Base-by-base conservation (phyloP, 2,888 invertebrate species). In the Tachina lurida region DNA sequence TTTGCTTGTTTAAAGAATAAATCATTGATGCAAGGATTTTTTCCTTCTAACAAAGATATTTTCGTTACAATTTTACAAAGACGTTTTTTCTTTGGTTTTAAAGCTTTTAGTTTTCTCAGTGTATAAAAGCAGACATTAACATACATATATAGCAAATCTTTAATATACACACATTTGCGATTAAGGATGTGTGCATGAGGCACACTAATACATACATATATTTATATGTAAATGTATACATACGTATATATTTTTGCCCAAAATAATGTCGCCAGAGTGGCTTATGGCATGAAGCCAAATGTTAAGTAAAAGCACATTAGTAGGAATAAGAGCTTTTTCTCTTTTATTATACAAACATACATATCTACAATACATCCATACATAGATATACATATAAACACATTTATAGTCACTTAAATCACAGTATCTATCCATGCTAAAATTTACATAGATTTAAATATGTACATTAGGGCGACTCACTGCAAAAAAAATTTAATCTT, bases 221-320 rank as follows among this genome's bases (percentile, higher is more conserved):
- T 58, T 7, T 75, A 9, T 15, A n/a, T n/a, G 45, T 58, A 41
- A 15, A 12, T 62, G 31, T 78, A 22, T 78, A 31, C 62, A 10
- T 52, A 19, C 56, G 17, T 70, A 13, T 41, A 12, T 49, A 31
- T 77, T 62, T 81, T 81, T 81, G 68, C 81, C 84, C 52, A 81
- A 81, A 81, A 77, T 81, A 81, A 85, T 85, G 84, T 85, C 81
- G 84, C 84, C 84, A 85, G 74, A 49, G 81, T 81, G 84, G 84
- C 84, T 81, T 74, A 78, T 85, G 84, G 84, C 84, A 81, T 81
- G 81, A 73, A 85, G 81, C 84, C 84, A 85, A 85, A 81, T 77
- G 62, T 84, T 77, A 84, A 84, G 76, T 77, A 77, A 81, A 74
- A 74, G 81, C 77, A 81, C 73, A 68, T 85, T 77, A 77, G 74